Percentiles rank a stretch among this genome's conserved stretches.
Evolutionary conservation across 1,140 invertebrate species (phyloP).

Genomic region (Acromyrmex charruanus): DNA sequence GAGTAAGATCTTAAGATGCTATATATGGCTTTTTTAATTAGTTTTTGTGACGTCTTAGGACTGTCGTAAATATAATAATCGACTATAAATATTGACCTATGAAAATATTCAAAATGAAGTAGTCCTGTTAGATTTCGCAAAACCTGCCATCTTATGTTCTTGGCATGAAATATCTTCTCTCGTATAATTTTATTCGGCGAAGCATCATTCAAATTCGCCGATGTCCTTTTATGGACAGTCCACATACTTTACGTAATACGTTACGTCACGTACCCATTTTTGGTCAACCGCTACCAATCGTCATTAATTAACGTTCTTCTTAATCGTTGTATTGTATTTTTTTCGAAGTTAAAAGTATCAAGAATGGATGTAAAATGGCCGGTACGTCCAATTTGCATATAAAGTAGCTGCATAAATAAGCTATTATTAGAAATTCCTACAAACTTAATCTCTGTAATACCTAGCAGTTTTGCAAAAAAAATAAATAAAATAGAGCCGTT

Average conservation of each 20-base stretch:
- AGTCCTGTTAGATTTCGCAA: conserved; percentile 29
- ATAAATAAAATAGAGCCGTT: background rate
- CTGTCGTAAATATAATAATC: no score
- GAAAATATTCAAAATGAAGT: background rate
- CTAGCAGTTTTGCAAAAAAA: background rate
- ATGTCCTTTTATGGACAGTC: conserved; percentile 77
- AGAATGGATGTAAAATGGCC: conserved; percentile 4
- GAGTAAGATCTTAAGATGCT: no score
- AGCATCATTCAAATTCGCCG: conserved; percentile 75
- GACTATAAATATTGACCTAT: no score
- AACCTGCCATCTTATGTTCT: background rate
- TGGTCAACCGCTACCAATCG: conserved; percentile 63
- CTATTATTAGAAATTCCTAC: conserved; percentile 5
- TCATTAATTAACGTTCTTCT: conserved; percentile 65
- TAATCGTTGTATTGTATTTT: background rate
- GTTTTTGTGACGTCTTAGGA: no score
- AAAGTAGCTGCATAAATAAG: conserved; percentile 5
- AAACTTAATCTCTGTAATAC: background rate
- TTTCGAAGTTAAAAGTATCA: conserved; percentile 5
- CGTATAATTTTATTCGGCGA: conserved; percentile 27
- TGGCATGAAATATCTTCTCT: conserved; percentile 3
- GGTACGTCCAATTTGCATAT: conserved; percentile 26
- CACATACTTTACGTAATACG: conserved; percentile 77
- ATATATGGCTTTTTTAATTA: no score
- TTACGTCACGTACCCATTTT: conserved; percentile 78